Evolutionary conservation across 2,113 vertebrate genomes (phyloP), one percentile per base, ranked within the genome.

Genomic region (Ageneiosus marmoratus): DNA sequence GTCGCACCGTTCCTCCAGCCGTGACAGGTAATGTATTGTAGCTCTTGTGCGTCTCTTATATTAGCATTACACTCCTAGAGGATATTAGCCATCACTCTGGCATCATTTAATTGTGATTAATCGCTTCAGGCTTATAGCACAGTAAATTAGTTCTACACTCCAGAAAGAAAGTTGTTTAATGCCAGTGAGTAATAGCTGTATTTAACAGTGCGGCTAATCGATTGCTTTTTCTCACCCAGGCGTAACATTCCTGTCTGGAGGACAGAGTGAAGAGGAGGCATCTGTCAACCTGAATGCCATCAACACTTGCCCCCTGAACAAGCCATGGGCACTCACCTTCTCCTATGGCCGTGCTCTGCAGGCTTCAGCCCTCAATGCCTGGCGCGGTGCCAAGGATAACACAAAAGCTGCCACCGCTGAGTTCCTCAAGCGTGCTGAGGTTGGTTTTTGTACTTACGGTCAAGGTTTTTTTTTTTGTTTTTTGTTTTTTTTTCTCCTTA

Each of bases 211-310:
- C 24, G 3, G 24, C 34, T 80, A 22, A 60, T 60, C 20, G 37
- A 58, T 50, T 63, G 46, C 80, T 20, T 85, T 37, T 84, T 20
- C 77, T 77, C 63, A 24, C 20, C 22, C 87, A 99, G 98, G 98
- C 20, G 95, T 99, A 88, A 99, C 98, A 13, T 99, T 99, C 95
- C 86, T 99, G 83, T 99, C 98, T 0, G 97, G 98, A 32, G 98
- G 98, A 80, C 98, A 99, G 93, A 99, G 97, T 0, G 98, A 99
- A 88, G 98, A 98, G 81, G 97, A 99, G 83, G 98, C 98, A 73
- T 97, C 96, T 1, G 90, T 99, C 89, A 98, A 99, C 91, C 96
- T 99, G 83, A 98, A 97, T 3, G 94, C 97, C 85, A 98, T 99
- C 83, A 99, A 99, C 92, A 96, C 88, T 70, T 98, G 96, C 79